Percentiles rank a stretch among this genome's conserved stretches.
phyloP scores from a whole-genome alignment of 2,888 invertebrate species.

The Lypha dubia region DNA sequence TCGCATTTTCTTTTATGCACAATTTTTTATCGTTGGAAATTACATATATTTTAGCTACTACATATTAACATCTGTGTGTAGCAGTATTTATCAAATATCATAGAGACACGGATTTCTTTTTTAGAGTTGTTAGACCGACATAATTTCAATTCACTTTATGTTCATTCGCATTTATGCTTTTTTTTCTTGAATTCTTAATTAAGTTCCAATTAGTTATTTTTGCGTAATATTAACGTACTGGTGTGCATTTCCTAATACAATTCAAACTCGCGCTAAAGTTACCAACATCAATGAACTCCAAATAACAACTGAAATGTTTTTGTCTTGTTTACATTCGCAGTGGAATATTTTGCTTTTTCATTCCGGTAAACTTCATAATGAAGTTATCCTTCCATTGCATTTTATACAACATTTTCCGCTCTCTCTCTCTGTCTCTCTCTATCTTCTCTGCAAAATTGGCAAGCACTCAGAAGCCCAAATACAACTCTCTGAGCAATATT shows the following conservation, averaged over 20 bases:
- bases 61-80: background rate
- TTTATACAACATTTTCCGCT: background rate
- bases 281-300: conserved; percentile 55
- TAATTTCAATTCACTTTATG: background rate
- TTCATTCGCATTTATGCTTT: background rate
- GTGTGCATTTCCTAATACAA: background rate
- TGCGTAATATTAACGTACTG: conserved; percentile 8
- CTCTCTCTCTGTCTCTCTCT: no score
- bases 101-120: no score
- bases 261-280: conserved; percentile 37
- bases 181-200: background rate
- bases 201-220: background rate
- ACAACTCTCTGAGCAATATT: background rate
- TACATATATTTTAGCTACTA: background rate
- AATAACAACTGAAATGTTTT: conserved; percentile 58
- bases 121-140: background rate
- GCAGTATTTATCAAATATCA: background rate
- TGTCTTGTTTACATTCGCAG: conserved; percentile 50
- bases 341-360: conserved; percentile 43
- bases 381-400: conserved; percentile 31
- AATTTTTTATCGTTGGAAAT: no score
- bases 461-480: background rate
- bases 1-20: no score
- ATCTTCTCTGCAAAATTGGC: background rate
- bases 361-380: conserved; percentile 59